Evolutionary conservation across 2,888 invertebrate species (phyloP).

Genomic region (Microplitis deprimator): DNA sequence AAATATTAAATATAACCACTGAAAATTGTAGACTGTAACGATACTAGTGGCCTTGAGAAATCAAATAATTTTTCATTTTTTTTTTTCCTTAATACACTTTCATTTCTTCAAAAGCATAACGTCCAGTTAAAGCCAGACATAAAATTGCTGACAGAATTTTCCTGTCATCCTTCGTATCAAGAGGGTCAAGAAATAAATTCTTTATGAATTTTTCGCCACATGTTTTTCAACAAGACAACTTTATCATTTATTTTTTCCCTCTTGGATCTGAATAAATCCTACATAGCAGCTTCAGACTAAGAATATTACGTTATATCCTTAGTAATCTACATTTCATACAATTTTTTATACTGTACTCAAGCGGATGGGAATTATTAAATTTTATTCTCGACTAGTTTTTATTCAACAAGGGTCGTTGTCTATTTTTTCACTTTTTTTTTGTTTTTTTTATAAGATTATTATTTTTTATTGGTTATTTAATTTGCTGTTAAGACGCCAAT

Average conservation of each 20-base stretch:
- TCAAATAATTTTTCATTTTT: no score
- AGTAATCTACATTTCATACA: conserved; percentile 2
- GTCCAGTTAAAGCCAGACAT: neutral
- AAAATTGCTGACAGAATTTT: conserved; percentile 8
- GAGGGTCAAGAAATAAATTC: conserved; percentile 2
- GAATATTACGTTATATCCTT: conserved; percentile 9
- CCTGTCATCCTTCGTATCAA: neutral
- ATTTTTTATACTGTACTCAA: neutral
- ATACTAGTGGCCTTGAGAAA: no score
- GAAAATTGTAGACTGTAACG: no score
- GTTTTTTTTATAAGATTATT: neutral
- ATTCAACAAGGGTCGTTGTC: neutral
- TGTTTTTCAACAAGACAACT: conserved; percentile 4
- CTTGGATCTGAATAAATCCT: neutral
- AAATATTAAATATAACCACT: no score
- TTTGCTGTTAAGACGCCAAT: no score
- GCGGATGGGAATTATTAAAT: neutral
- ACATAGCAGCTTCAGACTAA: neutral
- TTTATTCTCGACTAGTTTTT: neutral
- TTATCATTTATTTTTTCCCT: neutral
- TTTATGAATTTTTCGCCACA: conserved; percentile 15
- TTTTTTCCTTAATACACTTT: neutral
- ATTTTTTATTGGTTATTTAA: no score
- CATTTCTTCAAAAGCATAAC: neutral
- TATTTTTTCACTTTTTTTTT: neutral